A percentile compares a stretch with the other conserved stretches of the same genome.
phyloP scores from a whole-genome alignment of 1,140 invertebrate species.

The Rhyzopertha dominica region DNA sequence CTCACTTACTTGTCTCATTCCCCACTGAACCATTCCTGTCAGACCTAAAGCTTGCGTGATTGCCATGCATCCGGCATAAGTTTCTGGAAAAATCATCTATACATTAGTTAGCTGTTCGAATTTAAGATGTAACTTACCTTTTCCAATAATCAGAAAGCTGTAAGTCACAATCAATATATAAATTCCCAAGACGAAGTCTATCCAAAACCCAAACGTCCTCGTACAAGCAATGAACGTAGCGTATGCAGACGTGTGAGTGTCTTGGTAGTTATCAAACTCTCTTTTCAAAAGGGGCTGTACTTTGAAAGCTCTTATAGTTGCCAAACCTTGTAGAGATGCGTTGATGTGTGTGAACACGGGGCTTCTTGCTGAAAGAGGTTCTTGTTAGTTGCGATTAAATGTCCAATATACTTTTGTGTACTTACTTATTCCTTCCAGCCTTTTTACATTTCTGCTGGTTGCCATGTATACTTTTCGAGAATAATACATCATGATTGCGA shows the following conservation, averaged over 20 bases:
- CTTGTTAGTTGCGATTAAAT: constrained; percentile 7
- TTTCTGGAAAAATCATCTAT: constrained; percentile 36
- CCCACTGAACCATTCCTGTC: constrained; percentile 78
- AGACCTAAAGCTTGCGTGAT: constrained; percentile 73
- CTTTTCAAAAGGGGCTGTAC: constrained; percentile 62
- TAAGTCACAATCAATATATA: constrained; percentile 55
- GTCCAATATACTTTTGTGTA: constrained; percentile 12
- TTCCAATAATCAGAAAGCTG: constrained; percentile 49
- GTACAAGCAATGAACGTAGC: constrained; percentile 62
- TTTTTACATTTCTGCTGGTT: constrained; percentile 74
- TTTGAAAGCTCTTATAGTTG: constrained; percentile 72
- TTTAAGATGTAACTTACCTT: constrained; percentile 33
- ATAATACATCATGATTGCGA: constrained; percentile 62
- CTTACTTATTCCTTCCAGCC: constrained; percentile 76
- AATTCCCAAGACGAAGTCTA: constrained; percentile 64
- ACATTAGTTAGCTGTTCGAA: constrained; percentile 11
- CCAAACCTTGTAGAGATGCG: constrained; percentile 70
- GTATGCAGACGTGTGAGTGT: constrained; percentile 57
- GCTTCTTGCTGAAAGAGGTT: constrained; percentile 60
- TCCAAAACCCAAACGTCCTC: constrained; percentile 53
- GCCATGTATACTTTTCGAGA: constrained; percentile 69
- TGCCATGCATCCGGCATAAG: constrained; percentile 63
- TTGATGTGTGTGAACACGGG: constrained; percentile 81
- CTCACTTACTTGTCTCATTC: constrained; percentile 72
- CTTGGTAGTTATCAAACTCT: constrained; percentile 59